These are phyloP conservation scores for Psilopogon haemacephalus DNA, from an alignment of 2,113 vertebrate genomes.

Conservation along the genomic window DNA sequence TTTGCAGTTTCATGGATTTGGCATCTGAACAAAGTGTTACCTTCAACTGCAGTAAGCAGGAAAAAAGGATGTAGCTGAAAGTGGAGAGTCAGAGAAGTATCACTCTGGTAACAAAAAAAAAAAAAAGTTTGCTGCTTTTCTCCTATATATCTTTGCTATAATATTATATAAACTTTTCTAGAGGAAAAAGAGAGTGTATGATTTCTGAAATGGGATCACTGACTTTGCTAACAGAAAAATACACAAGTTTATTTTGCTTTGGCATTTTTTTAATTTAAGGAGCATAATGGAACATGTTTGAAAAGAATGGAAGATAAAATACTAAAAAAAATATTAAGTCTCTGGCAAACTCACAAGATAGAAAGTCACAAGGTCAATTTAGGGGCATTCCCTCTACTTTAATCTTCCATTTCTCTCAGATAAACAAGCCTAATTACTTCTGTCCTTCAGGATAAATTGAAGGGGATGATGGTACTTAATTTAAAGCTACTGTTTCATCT, in stretches of 20 bases:
- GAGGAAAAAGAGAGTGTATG: background rate
- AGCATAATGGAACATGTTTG: background rate
- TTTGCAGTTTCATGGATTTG: background rate
- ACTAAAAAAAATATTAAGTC: background rate
- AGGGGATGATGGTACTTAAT: constrained; percentile 23
- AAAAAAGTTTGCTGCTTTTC: background rate
- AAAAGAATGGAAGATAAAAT: background rate
- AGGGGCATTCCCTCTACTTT: constrained; percentile 30
- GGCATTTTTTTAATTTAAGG: background rate
- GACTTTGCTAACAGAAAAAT: constrained; percentile 29
- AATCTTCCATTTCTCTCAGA: constrained; percentile 35
- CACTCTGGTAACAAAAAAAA: background rate
- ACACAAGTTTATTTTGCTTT: background rate
- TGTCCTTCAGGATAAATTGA: constrained; percentile 42
- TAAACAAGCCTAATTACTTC: constrained; percentile 61
- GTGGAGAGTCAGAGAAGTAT: background rate
- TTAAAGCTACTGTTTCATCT: constrained; percentile 49
- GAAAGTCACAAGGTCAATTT: constrained; percentile 35
- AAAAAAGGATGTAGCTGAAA: background rate
- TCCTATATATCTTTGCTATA: background rate
- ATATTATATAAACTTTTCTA: background rate
- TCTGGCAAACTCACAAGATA: constrained; percentile 5
- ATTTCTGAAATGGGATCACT: background rate
- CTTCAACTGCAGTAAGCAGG: background rate
- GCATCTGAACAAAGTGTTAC: background rate